phyloP scores from a whole-genome alignment of 2,113 vertebrate species.

The Oceanodroma tethys region DNA sequence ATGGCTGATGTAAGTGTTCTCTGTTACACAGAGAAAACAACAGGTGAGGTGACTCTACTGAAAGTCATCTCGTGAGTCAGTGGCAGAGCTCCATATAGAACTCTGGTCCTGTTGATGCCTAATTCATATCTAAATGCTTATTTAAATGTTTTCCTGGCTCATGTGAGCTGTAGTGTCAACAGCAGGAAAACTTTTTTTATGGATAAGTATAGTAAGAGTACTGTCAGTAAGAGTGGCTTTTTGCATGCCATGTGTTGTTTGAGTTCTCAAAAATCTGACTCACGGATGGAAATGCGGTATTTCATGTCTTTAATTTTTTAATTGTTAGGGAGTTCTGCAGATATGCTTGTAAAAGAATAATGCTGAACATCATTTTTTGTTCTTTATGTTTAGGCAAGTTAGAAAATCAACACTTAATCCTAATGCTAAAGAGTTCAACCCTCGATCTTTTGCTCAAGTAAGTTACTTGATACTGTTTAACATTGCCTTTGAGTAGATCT shows the following conservation, averaged over 20 bases:
- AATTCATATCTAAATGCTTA: background rate
- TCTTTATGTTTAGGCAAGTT: constrained; percentile 84
- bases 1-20: background rate
- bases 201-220: background rate
- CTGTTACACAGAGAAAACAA: background rate
- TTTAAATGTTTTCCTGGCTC: background rate
- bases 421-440: constrained; percentile 98
- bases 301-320: background rate
- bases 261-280: background rate
- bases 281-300: background rate
- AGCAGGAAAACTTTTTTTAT: background rate
- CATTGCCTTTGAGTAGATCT: background rate
- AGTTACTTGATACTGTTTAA: constrained; percentile 16
- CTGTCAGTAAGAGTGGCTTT: background rate
- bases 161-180: background rate
- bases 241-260: background rate
- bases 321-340: background rate
- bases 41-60: background rate
- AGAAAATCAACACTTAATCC: constrained; percentile 97
- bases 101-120: background rate
- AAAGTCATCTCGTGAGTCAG: background rate
- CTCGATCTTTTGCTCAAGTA: constrained; percentile 91
- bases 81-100: background rate
- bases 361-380: background rate
- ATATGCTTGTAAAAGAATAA: background rate